Base-by-base conservation (phyloP, 2,113 vertebrate genomes). In the Argyrosomus japonicus region DNA sequence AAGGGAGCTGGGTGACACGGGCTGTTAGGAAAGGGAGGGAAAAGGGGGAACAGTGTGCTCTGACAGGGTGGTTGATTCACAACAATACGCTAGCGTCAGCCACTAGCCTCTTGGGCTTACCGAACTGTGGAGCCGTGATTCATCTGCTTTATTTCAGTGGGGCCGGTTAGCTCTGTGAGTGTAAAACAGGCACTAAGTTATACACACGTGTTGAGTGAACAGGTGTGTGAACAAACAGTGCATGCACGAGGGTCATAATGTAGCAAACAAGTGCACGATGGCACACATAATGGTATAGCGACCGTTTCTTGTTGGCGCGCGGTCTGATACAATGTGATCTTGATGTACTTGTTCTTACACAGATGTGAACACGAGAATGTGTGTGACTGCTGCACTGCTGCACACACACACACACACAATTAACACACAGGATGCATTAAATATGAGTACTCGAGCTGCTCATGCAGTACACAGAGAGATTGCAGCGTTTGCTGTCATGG, bases 51-150 rank as follows among this genome's bases (percentile, higher is more conserved):
- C 67, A 29, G 40, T 4, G 43, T 11, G 54, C 71, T 81, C 79
- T 19, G 87, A 87, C 75, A 79, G 60, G 74, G 64, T 58, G 87
- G 75, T 63, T 89, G 84, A 79, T 89, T 87, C 84, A 77, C 78
- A 81, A 87, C 84, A 91, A 87, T 75, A 63, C 65, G 64, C 83
- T 21, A 43, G 74, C 47, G 65, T 88, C 81, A 71, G 81, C 77
- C 84, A 47, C 51, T 57, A 58, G 82, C 84, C 85, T 79, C 87
- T 72, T 36, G 58, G 65, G 81, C 48, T 79, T 9, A 48, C 74
- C 51, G 45, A 72, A 54, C 75, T 64, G 75, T 10, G 48, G 60
- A 36, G 69, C 75, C 75, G 64, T 69, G 76, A 84, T 87, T 89
- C 84, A 87, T 78, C n/a, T 61, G 84, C 73, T 78, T 82, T 58